Evolutionary conservation across 2,888 invertebrate species (phyloP), one percentile per base, ranked within the genome.

Genomic region (Chalcis sispes): DNA sequence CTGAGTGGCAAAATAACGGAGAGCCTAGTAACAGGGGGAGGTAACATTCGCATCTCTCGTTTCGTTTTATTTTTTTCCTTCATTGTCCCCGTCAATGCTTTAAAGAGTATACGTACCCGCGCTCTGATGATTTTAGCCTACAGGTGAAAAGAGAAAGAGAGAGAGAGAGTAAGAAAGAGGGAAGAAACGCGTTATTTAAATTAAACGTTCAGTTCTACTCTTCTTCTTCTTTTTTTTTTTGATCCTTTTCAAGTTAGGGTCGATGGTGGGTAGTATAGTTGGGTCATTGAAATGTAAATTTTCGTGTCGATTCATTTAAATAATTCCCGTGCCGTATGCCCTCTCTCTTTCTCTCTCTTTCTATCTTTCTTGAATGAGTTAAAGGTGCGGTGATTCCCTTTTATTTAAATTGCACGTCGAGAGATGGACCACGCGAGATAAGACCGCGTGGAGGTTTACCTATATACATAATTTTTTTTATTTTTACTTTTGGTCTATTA

Each of bases 161-260:
- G n/a, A 59, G 56, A 1, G 15, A n/a, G 29, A 20, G 4, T 13
- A 54, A n/a, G n/a, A n/a, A n/a, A n/a, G n/a, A n/a, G n/a, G n/a
- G n/a, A n/a, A n/a, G n/a, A n/a, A n/a, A 15, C 64, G 42, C 56
- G 64, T 69, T 75, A 75, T 75, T 75, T 75, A 75, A 75, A 75
- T 75, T 58, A 75, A 74, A 42, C 18, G 42, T 20, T 7, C 15
- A 29, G 10, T n/a, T n/a, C n/a, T n/a, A n/a, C n/a, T n/a, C n/a
- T n/a, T n/a, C n/a, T n/a, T n/a, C n/a, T n/a, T n/a, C n/a, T n/a
- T 20, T 25, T 7, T 32, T 36, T 48, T 64, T 48, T 64, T 50
- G 10, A 27, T 48, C 5, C 27, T 13, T 20, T 46, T 46, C n/a
- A 40, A 15, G 25, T n/a, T 4, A 0, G 15, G 1, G n/a, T n/a